Percentiles rank a stretch among this genome's conserved stretches.
phyloP scores from a whole-genome alignment of 2,113 vertebrate genomes.

The human region DNA sequence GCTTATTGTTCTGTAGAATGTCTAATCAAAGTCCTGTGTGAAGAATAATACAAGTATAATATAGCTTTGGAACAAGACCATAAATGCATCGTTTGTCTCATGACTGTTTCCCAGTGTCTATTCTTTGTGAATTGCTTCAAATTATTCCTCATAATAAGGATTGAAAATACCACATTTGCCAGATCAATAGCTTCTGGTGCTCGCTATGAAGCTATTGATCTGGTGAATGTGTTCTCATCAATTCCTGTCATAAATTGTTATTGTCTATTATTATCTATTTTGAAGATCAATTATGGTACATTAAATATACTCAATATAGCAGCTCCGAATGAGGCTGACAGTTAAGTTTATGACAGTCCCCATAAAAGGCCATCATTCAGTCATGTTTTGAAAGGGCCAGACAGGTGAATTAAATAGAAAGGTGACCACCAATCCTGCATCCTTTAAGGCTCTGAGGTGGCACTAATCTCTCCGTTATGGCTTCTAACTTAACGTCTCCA shows the following conservation, averaged over 20 bases:
- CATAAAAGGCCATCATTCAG: not conserved
- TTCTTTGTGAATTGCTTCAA: not conserved
- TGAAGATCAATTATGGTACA: not conserved
- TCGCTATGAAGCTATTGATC: not conserved
- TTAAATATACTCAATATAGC: not conserved
- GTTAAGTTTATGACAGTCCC: not conserved
- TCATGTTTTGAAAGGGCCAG: not conserved
- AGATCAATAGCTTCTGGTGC: slow-evolving; percentile 33
- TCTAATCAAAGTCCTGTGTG: not conserved
- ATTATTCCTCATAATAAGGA: not conserved
- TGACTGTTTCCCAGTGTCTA: not conserved
- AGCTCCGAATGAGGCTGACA: not conserved
- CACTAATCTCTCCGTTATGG: not conserved
- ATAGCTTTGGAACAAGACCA: not conserved
- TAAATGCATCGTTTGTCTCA: not conserved
- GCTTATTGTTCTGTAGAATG: not conserved
- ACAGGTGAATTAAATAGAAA: not conserved
- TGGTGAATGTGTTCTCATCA: not conserved
- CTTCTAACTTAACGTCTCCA: not conserved
- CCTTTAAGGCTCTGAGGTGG: not conserved
- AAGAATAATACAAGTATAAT: not conserved
- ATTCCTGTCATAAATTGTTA: slow-evolving; percentile 10
- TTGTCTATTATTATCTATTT: slow-evolving; percentile 9
- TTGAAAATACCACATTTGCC: not conserved
- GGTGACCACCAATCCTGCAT: not conserved